Evolutionary conservation across 2,113 vertebrate species (phyloP).

Genomic region (Ceratotherium simum): DNA sequence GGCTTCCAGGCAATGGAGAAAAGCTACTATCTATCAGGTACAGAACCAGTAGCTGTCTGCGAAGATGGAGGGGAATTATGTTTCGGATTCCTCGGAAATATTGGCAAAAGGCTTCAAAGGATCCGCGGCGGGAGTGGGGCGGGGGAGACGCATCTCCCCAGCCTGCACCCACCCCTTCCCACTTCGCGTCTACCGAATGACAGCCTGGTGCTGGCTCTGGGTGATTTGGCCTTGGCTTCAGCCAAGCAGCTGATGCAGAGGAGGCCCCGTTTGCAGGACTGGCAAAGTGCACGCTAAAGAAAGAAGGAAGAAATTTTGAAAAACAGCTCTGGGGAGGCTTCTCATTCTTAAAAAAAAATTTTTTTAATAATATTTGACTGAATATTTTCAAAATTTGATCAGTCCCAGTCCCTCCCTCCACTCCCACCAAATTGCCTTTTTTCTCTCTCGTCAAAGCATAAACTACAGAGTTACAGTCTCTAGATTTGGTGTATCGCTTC

Average conservation of each 20-base stretch:
- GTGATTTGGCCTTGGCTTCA: conserved; percentile 85
- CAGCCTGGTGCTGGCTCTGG: conserved; percentile 76
- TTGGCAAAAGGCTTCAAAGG: conserved; percentile 71
- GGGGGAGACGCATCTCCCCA: conserved; percentile 47
- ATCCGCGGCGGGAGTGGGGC: conserved; percentile 51
- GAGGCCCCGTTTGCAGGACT: conserved; percentile 71
- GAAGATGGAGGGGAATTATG: conserved; percentile 67
- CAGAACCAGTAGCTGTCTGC: conserved; percentile 43
- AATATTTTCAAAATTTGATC: conserved; percentile 77
- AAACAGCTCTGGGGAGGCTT: conserved; percentile 39
- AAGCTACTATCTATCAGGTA: conserved; percentile 46
- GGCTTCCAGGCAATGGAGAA: not conserved
- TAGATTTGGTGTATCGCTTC: conserved; percentile 61
- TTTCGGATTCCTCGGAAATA: conserved; percentile 70
- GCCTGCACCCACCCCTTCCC: conserved; percentile 60
- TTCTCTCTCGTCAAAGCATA: conserved; percentile 63
- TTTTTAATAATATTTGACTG: conserved; percentile 49
- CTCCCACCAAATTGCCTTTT: conserved; percentile 37
- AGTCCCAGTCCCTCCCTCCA: conserved; percentile 61
- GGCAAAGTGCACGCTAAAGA: conserved; percentile 51
- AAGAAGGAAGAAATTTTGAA: conserved; percentile 28
- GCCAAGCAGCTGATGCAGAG: conserved; percentile 86
- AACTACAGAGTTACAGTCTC: conserved; percentile 73
- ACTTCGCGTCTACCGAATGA: conserved; percentile 74
- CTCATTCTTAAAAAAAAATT: not conserved